Base-by-base conservation (phyloP, 1,140 invertebrate species). In the Drosophila sp. region DNA sequence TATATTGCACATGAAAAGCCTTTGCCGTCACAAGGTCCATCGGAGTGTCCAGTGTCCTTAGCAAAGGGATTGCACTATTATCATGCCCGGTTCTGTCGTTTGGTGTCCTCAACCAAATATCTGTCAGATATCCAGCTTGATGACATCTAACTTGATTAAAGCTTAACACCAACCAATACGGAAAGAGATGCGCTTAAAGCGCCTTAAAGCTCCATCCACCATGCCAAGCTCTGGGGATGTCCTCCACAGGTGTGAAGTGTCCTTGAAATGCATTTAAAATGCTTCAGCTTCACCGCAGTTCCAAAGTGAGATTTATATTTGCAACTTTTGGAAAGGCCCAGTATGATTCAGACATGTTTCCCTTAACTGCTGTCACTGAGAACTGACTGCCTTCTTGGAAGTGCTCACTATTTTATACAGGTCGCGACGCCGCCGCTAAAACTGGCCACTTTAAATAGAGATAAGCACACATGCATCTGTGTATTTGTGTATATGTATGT, bases 21-120 rank as follows among this genome's bases (percentile, higher is more conserved):
- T 70, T 74, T 53, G 43, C 63, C 46, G 13, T 27, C 25, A 41
- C 46, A 36, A 29, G 54, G 36, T 53, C 13, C 38, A 53, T 36
- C 25, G 45, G 16, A 34, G 32, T 46, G 1, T 21, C 21, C 27
- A 7, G 40, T 62, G 34, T 48, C 9, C 46, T 36, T 53, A 50
- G 27, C 66, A 50, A 72, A 69, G 73, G 66, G 46, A 86, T 86
- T 86, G 81, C 81, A 84, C 81, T 81, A 63, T 69, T 63, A 45
- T 71, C 62, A 73, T 74, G 74, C 81, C 81, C 81, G 81, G 74
- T 64, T 50, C 76, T 56, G 54, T 72, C 50, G 62, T 46, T 41
- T 57, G 51, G 45, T 72, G 32, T 62, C 62, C 36, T 57, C n/a
- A 6, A 34, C 48, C 41, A 16, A 11, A 50, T 56, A 63, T 43